Evolutionary conservation across 2,797 vertebrate genomes (phyloP).

Genomic region (Eurystomus glaucurus): DNA sequence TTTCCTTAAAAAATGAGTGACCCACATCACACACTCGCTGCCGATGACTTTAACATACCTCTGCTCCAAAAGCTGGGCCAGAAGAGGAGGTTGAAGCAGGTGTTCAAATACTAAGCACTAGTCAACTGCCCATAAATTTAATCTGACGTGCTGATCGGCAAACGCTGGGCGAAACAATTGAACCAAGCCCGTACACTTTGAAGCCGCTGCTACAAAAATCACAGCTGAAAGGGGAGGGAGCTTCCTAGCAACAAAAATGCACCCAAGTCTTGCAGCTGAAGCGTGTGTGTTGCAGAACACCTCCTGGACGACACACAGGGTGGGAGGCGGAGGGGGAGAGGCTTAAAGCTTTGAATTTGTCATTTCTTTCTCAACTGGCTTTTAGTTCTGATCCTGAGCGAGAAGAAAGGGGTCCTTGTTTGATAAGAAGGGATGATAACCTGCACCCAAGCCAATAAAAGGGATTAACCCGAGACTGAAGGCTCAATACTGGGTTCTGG

Average conservation of each 20-base stretch:
- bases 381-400: conserved; percentile 63
- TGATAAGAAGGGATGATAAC: conserved; percentile 78
- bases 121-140: conserved; percentile 32
- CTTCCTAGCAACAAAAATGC: conserved; percentile 57
- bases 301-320: neutral
- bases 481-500: conserved; percentile 55
- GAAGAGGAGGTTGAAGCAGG: conserved; percentile 39
- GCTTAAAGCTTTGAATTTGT: conserved; percentile 74
- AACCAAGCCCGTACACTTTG: conserved; percentile 26
- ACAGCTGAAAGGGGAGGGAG: conserved; percentile 21
- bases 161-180: conserved; percentile 51
- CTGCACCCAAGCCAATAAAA: conserved; percentile 68
- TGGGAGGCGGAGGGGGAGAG: neutral
- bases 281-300: neutral
- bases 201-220: conserved; percentile 60
- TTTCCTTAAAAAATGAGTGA: neutral
- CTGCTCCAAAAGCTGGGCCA: neutral
- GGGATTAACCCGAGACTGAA: conserved; percentile 67
- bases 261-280: neutral
- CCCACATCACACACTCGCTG: neutral
- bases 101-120: conserved; percentile 46
- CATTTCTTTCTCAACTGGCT: conserved; percentile 67
- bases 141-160: neutral
- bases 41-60: neutral
- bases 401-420: conserved; percentile 74